Percentiles rank a stretch among this genome's conserved stretches.
phyloP scores from a whole-genome alignment of 2,888 invertebrate species.

The Gnatocerus cornutus region DNA sequence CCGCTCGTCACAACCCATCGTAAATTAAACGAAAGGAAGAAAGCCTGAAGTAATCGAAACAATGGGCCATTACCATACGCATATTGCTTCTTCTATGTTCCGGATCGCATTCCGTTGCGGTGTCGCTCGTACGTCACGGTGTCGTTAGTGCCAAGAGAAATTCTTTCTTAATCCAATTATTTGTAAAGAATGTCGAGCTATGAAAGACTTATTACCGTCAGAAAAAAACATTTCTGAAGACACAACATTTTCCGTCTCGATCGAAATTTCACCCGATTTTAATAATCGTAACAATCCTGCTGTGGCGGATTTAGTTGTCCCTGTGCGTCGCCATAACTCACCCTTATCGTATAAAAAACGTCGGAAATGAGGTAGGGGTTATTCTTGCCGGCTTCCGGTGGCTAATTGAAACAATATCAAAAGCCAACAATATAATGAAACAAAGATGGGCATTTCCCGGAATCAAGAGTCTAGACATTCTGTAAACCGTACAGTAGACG shows the following conservation, averaged over 20 bases:
- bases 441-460: slow-evolving; percentile 58
- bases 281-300: slow-evolving; percentile 1
- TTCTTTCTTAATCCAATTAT: slow-evolving; percentile 38
- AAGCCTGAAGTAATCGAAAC: slow-evolving; percentile 32
- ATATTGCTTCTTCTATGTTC: slow-evolving; percentile 34
- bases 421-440: slow-evolving; percentile 53
- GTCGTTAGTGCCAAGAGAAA: slow-evolving; percentile 30
- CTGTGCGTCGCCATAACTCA: slow-evolving; percentile 11
- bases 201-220: slow-evolving; percentile 26
- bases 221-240: slow-evolving; percentile 6
- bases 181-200: slow-evolving; percentile 30
- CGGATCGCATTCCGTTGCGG: slow-evolving; percentile 36
- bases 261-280: neutral
- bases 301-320: slow-evolving; percentile 3
- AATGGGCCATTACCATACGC: slow-evolving; percentile 43
- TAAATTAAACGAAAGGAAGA: slow-evolving; percentile 25
- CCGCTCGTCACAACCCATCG: slow-evolving; percentile 13
- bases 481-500: slow-evolving; percentile 51
- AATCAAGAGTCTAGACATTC: slow-evolving; percentile 58
- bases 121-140: slow-evolving; percentile 39
- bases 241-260: no score
- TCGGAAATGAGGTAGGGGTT: neutral
- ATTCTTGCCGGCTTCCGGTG: slow-evolving; percentile 31
- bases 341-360: slow-evolving; percentile 23
- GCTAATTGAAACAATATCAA: slow-evolving; percentile 45